Percentiles rank a stretch among this genome's conserved stretches.
These are phyloP conservation scores for Lepidiolamprologus cunningtoni DNA, from an alignment of 2,113 vertebrate genomes.

Conservation along the genomic window DNA sequence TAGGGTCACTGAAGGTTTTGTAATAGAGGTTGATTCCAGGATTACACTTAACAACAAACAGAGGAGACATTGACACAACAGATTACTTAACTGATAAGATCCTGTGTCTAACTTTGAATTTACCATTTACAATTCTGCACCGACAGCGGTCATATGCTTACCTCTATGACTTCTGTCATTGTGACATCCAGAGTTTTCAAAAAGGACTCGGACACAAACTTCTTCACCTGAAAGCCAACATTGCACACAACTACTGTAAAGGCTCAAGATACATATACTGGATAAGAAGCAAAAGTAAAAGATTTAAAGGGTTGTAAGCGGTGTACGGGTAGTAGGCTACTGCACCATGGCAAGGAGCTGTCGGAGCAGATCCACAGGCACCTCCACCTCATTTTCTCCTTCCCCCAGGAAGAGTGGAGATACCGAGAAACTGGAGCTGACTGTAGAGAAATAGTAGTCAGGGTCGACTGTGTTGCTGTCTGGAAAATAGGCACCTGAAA, in stretches of 20 bases:
- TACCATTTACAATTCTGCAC: background rate
- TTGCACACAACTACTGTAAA: background rate
- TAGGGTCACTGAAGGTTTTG: constrained; percentile 85
- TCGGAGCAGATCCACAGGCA: constrained; percentile 80
- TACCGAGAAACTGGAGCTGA: constrained; percentile 92
- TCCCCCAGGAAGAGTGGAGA: constrained; percentile 84
- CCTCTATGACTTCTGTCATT: constrained; percentile 77
- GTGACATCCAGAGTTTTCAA: constrained; percentile 80
- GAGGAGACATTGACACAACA: background rate
- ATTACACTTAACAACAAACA: constrained; percentile 68
- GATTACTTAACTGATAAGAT: background rate
- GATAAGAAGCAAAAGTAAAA: background rate
- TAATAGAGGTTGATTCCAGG: constrained; percentile 78
- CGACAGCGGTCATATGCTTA: constrained; percentile 21
- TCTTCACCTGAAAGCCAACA: constrained; percentile 71
- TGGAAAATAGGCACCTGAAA: constrained; percentile 79
- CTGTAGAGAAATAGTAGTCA: constrained; percentile 86
- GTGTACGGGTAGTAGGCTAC: background rate
- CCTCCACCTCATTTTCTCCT: constrained; percentile 79
- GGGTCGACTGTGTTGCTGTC: constrained; percentile 82
- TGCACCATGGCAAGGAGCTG: constrained; percentile 84
- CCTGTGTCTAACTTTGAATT: background rate
- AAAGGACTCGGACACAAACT: constrained; percentile 70
- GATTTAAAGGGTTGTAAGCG: background rate
- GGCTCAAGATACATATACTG: background rate